Conservation (phyloP, 2,888 invertebrate species). For the Podotricha telesiphe region DNA sequence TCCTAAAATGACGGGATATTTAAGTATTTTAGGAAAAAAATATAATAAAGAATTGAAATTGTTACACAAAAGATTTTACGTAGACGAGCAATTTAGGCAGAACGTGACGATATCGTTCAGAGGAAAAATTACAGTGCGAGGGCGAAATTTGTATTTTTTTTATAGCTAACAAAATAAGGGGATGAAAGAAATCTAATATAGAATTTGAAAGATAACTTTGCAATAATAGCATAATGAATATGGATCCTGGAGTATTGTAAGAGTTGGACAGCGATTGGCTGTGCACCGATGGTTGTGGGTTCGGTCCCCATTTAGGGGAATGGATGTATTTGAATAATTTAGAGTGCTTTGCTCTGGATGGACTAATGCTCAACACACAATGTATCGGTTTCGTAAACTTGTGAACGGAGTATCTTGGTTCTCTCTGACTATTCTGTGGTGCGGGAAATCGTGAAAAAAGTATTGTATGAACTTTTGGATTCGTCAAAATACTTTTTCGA, state of each 20-base stretch:
- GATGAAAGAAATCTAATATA: slow-evolving; percentile 25
- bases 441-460: too few relatives aligned
- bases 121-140: slow-evolving; percentile 24
- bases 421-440: too few relatives aligned
- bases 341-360: too few relatives aligned
- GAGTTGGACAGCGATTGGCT: too few relatives aligned
- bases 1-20: background rate
- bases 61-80: slow-evolving; percentile 26
- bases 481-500: too few relatives aligned
- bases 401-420: too few relatives aligned
- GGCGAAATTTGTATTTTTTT: slow-evolving; percentile 17
- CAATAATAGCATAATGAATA: background rate
- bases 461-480: too few relatives aligned
- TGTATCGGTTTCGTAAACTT: too few relatives aligned
- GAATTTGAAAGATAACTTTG: slow-evolving; percentile 14
- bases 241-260: background rate
- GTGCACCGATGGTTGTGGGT: too few relatives aligned
- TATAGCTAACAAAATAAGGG: slow-evolving; percentile 24
- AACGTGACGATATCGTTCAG: slow-evolving; percentile 27
- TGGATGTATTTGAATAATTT: too few relatives aligned
- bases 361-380: too few relatives aligned
- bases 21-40: slow-evolving; percentile 10
- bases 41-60: slow-evolving; percentile 24
- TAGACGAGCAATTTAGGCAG: slow-evolving; percentile 25
- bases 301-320: too few relatives aligned